Evolutionary conservation across 2,888 invertebrate genomes (phyloP).

Genomic region (Idaea straminata): DNA sequence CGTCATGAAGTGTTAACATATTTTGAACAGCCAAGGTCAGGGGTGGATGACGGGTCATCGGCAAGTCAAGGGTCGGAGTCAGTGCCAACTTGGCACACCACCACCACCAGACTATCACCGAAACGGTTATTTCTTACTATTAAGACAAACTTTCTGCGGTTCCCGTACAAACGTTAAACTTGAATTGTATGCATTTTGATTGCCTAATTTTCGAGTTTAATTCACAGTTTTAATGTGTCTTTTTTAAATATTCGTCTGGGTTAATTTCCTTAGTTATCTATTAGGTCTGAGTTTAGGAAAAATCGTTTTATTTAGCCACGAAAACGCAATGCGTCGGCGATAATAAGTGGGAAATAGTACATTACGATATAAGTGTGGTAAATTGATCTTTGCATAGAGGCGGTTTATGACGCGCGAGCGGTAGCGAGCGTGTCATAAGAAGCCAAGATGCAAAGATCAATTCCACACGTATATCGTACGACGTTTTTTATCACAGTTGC

Average conservation of each 20-base stretch:
- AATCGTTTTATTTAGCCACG: too few relatives aligned
- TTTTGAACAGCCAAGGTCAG: slow-evolving; percentile 10
- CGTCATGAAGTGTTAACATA: not conserved
- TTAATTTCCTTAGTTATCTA: too few relatives aligned
- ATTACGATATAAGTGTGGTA: too few relatives aligned
- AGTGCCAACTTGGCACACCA: slow-evolving; percentile 27
- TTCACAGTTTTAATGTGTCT: not conserved
- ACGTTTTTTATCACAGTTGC: too few relatives aligned
- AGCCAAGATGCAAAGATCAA: too few relatives aligned
- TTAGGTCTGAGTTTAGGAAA: too few relatives aligned
- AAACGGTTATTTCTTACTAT: slow-evolving; percentile 27
- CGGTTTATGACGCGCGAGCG: too few relatives aligned
- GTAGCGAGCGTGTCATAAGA: too few relatives aligned
- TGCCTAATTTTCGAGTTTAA: slow-evolving; percentile 17
- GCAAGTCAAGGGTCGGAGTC: slow-evolving; percentile 21
- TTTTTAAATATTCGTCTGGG: not conserved
- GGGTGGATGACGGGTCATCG: slow-evolving; percentile 12
- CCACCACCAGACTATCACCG: slow-evolving; percentile 11
- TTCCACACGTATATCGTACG: too few relatives aligned
- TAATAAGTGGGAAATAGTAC: too few relatives aligned
- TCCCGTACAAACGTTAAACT: slow-evolving; percentile 12
- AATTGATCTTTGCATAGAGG: too few relatives aligned
- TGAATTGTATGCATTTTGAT: slow-evolving; percentile 28
- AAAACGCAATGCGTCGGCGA: too few relatives aligned
- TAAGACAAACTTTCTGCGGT: slow-evolving; percentile 21